Evolutionary conservation across 2,888 invertebrate genomes (phyloP).

Genomic region (Heliconius cydno): DNA sequence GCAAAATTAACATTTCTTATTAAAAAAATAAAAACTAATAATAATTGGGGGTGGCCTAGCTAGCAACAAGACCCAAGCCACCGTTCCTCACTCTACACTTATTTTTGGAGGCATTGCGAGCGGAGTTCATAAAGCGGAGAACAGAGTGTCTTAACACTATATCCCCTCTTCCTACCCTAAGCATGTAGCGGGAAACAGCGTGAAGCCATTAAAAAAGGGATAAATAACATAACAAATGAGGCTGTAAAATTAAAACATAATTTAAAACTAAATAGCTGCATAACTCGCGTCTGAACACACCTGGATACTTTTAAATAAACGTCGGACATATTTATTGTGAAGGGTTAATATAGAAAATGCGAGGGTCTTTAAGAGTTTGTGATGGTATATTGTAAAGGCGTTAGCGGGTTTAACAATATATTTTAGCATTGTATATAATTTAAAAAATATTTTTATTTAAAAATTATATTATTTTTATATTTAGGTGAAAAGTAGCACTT

Average conservation of each 20-base stretch:
- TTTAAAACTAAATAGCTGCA: constrained; percentile 49
- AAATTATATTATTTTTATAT: too few species aligned
- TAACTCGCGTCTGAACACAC: constrained; percentile 51
- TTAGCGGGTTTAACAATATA: constrained; percentile 1
- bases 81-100: too few species aligned
- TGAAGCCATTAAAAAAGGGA: constrained; percentile 1
- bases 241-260: constrained; percentile 48
- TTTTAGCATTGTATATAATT: background rate
- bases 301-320: constrained; percentile 57
- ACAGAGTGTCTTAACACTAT: too few species aligned
- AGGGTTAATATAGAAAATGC: constrained; percentile 59
- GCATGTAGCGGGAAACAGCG: background rate
- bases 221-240: constrained; percentile 20
- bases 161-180: background rate
- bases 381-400: background rate
- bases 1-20: too few species aligned
- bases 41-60: too few species aligned
- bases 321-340: constrained; percentile 58
- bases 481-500: too few species aligned
- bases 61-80: too few species aligned
- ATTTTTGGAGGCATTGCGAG: too few species aligned
- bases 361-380: constrained; percentile 45
- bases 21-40: too few species aligned
- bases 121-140: too few species aligned
- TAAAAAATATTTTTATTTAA: background rate